Evolutionary conservation across 2,113 vertebrate species (phyloP), one percentile per base, ranked within the genome.

Genomic region (Tichodroma muraria): DNA sequence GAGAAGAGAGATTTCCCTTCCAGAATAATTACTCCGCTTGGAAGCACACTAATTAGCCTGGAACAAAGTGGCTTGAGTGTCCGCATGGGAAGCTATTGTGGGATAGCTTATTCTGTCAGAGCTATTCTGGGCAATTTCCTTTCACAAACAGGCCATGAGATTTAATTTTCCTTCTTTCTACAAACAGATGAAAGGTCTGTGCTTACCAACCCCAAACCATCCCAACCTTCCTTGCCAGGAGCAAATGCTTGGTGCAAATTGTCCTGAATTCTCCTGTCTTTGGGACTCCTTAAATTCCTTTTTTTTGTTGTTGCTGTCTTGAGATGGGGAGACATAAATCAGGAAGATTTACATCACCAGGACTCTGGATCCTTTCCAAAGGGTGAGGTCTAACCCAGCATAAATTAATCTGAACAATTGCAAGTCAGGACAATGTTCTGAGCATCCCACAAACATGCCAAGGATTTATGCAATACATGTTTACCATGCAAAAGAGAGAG

Each of bases 31-130:
- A 90, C 91, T 93, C 28, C 4, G 64, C 90, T 95, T 95, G 90
- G 94, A 97, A 95, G 93, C 89, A 89, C 96, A 95, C 91, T 95
- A 95, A 96, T 96, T 95, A 95, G 92, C 93, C 91, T 88, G 94
- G 94, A 95, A 95, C 88, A 95, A 96, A 96, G 95, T 95, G 88
- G 88, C 88, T 95, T 9, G 15, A 93, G 89, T 93, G 88, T 90
- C 93, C 52, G 0, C 88, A 91, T 88, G 93, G 94, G 90, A 90
- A 94, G 88, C 92, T 93, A 95, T 95, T 96, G 95, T 95, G 80
- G 94, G 94, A 95, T 53, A 79, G 94, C 94, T 95, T 91, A 93
- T 90, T 94, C 93, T 96, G 85, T 91, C 94, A 93, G 88, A 95
- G 85, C 90, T 96, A 93, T 95, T 95, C 95, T 86, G 82, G 90